Evolutionary conservation across 1,140 invertebrate species (phyloP).

Genomic region (Adelges cooleyi): DNA sequence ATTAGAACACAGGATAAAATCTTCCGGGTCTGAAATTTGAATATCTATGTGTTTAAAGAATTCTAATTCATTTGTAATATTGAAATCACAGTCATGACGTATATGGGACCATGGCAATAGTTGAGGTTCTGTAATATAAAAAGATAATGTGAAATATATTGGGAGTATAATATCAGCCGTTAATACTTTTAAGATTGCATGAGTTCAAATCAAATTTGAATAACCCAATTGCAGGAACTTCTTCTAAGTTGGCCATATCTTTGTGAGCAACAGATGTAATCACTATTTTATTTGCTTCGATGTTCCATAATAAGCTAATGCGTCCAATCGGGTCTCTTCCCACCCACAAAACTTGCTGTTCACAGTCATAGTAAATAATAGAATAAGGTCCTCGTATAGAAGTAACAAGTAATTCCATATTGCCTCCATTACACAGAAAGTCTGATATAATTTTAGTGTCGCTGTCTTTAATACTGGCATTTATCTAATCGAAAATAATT

Average conservation of each 20-base stretch:
- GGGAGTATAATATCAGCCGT: background rate
- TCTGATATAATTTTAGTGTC: slow-evolving; percentile 13
- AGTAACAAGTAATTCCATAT: slow-evolving; percentile 36
- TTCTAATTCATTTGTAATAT: slow-evolving; percentile 12
- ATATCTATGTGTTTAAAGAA: background rate
- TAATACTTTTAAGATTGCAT: slow-evolving; percentile 28
- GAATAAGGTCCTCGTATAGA: slow-evolving; percentile 69
- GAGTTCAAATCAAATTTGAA: slow-evolving; percentile 48
- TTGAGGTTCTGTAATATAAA: slow-evolving; percentile 25
- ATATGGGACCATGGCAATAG: slow-evolving; percentile 30
- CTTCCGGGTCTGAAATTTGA: background rate
- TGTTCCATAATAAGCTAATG: slow-evolving; percentile 60
- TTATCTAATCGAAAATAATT: background rate
- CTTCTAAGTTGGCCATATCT: slow-evolving; percentile 44
- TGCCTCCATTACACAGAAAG: slow-evolving; percentile 1
- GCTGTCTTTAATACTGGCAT: background rate
- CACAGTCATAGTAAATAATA: slow-evolving; percentile 60
- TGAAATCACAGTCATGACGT: background rate
- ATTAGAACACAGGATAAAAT: background rate
- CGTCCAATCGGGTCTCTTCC: slow-evolving; percentile 75
- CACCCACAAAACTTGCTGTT: slow-evolving; percentile 55
- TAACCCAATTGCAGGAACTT: slow-evolving; percentile 63
- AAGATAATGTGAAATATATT: background rate
- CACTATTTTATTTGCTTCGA: slow-evolving; percentile 38
- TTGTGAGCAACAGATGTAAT: slow-evolving; percentile 50